Evolutionary conservation across 2,888 invertebrate species (phyloP).

Genomic region (Scaptomyza parva): DNA sequence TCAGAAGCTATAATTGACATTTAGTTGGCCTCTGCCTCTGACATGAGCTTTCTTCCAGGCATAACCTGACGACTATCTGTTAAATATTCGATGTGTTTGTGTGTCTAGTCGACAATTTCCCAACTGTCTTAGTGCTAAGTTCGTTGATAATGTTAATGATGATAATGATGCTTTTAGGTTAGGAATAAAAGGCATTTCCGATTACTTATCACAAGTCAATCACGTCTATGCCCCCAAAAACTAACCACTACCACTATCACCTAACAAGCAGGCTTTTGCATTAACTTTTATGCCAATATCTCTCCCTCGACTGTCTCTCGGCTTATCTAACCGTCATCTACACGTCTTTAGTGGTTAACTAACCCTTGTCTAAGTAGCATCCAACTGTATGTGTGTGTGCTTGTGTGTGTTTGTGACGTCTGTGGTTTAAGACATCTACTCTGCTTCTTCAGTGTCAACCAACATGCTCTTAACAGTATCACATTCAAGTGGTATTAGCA

Average conservation of each 20-base stretch:
- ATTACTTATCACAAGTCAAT: slow-evolving; percentile 62
- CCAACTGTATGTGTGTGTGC: slow-evolving; percentile 2
- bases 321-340: slow-evolving; percentile 63
- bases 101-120: slow-evolving; percentile 4
- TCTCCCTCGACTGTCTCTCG: slow-evolving; percentile 27
- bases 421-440: slow-evolving; percentile 21
- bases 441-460: slow-evolving; percentile 4
- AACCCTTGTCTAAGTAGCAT: slow-evolving; percentile 35
- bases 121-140: slow-evolving; percentile 17
- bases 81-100: slow-evolving; percentile 1
- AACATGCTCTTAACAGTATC: slow-evolving; percentile 16
- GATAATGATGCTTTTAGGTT: slow-evolving; percentile 13
- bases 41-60: slow-evolving; percentile 21
- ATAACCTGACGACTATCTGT: slow-evolving; percentile 7
- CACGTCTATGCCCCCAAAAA: slow-evolving; percentile 31
- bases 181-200: slow-evolving; percentile 31
- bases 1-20: slow-evolving; percentile 15
- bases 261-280: slow-evolving; percentile 21
- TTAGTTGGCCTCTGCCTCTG: slow-evolving; percentile 34
- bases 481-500: slow-evolving; percentile 34
- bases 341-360: slow-evolving; percentile 64
- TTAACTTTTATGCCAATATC: slow-evolving; percentile 2
- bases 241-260: slow-evolving; percentile 47
- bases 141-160: slow-evolving; percentile 21
- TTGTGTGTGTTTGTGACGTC: slow-evolving; percentile 15